Percentiles rank a stretch among this genome's conserved stretches.
Conservation (phyloP, 2,888 invertebrate genomes). For the Caenorhabditis wallacei region DNA sequence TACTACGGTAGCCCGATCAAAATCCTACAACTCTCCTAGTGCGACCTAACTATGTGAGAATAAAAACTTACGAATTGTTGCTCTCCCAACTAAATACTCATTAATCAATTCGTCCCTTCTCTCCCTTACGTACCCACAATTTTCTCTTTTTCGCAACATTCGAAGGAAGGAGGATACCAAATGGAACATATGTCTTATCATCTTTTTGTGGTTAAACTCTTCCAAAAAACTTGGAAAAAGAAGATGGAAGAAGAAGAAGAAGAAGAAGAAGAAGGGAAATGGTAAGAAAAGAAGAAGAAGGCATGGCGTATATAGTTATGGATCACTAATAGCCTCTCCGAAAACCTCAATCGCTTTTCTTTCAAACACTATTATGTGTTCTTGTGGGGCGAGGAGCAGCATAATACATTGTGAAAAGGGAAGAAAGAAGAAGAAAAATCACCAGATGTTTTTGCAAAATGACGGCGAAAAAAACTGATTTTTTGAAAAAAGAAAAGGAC, state of each 20-base stretch:
- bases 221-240: conserved; percentile 14
- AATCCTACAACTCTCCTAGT: too few relatives aligned
- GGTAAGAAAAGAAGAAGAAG: conserved; percentile 4
- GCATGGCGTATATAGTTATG: conserved; percentile 26
- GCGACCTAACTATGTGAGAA: background rate
- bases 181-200: conserved; percentile 22
- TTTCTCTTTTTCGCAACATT: conserved; percentile 31
- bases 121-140: background rate
- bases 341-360: conserved; percentile 56
- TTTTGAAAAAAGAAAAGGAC: conserved; percentile 16
- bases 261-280: conserved; percentile 11
- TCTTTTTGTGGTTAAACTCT: conserved; percentile 17
- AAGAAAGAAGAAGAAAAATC: conserved; percentile 9
- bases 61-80: conserved; percentile 38
- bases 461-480: background rate
- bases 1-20: too few relatives aligned
- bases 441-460: conserved; percentile 48
- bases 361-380: conserved; percentile 22
- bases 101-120: conserved; percentile 17
- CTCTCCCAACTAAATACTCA: conserved; percentile 38
- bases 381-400: conserved; percentile 9
- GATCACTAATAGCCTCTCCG: conserved; percentile 57
- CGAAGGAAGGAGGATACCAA: conserved; percentile 17
- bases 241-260: background rate
- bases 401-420: conserved; percentile 8